A percentile compares a stretch with the other conserved stretches of the same genome.
These are phyloP conservation scores for Enhydra lutris DNA, from an alignment of 2,113 vertebrate genomes.

Conservation along the genomic window DNA sequence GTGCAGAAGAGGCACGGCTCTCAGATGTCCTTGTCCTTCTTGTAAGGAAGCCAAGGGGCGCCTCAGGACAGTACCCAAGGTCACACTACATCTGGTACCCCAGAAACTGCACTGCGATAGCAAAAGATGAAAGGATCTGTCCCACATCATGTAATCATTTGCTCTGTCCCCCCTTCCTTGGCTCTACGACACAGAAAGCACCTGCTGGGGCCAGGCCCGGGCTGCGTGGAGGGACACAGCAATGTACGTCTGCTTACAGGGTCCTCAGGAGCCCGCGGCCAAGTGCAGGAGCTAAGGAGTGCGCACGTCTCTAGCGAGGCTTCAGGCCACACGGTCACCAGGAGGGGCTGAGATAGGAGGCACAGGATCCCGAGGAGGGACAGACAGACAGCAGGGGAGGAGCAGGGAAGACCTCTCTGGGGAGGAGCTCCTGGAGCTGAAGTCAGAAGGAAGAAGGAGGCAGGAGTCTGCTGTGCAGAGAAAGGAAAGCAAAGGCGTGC, in stretches of 20 bases:
- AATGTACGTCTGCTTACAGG: accelerated
- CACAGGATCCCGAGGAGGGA: neutral
- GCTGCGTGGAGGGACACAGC: neutral
- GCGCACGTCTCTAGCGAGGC: neutral
- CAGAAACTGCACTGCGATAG: accelerated
- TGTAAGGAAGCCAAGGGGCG: no score
- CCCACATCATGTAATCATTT: accelerated
- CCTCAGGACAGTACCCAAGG: neutral
- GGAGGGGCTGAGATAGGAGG: accelerated
- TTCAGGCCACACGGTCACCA: neutral
- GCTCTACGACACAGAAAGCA: accelerated
- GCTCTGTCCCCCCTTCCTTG: no score
- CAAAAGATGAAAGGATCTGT: neutral
- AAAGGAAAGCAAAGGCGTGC: neutral
- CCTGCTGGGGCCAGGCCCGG: neutral
- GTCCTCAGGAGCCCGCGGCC: neutral
- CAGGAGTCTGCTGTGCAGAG: accelerated
- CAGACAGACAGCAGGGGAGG: neutral
- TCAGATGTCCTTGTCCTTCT: neutral
- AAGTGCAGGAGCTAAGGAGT: neutral
- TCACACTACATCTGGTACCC: neutral
- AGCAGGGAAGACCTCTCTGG: accelerated
- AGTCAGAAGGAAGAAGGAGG: neutral
- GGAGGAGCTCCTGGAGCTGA: neutral
- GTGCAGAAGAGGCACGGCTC: accelerated